These are phyloP conservation scores for Chelidonichthys spinosus DNA, from an alignment of 2,797 vertebrate species.

Conservation along the genomic window DNA sequence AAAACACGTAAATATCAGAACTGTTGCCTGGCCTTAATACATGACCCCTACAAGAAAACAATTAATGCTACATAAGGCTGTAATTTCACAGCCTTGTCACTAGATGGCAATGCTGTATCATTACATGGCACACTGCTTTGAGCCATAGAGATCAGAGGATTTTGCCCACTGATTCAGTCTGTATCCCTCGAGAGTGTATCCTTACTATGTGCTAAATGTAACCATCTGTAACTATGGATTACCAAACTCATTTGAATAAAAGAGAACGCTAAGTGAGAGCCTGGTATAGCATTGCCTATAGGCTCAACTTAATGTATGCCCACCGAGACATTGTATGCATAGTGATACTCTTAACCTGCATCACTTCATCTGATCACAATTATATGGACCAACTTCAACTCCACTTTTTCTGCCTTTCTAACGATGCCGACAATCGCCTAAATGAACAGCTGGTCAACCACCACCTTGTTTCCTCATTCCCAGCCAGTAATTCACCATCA, in stretches of 20 bases:
- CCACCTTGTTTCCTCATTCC: slow-evolving; percentile 55
- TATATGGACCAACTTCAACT: background rate
- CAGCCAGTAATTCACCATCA: slow-evolving; percentile 43
- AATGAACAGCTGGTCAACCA: slow-evolving; percentile 21
- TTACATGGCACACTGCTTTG: background rate
- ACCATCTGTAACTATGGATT: background rate
- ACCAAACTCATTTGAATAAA: slow-evolving; percentile 6
- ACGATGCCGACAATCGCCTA: slow-evolving; percentile 3
- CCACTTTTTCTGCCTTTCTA: slow-evolving; percentile 14
- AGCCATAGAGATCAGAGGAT: background rate
- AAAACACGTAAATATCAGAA: no score
- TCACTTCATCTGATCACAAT: slow-evolving; percentile 19
- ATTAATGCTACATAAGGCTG: background rate
- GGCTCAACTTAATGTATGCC: background rate
- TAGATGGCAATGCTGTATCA: slow-evolving; percentile 63
- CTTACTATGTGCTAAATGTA: background rate
- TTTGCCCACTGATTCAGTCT: background rate
- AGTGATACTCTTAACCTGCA: background rate
- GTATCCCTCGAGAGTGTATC: background rate
- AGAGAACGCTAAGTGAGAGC: background rate
- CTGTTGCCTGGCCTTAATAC: background rate
- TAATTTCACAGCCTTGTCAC: slow-evolving; percentile 25
- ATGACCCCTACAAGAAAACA: background rate
- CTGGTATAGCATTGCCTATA: background rate
- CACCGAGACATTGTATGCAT: background rate